Conservation (phyloP, 2,113 vertebrate species). For the Vidua chalybeata region DNA sequence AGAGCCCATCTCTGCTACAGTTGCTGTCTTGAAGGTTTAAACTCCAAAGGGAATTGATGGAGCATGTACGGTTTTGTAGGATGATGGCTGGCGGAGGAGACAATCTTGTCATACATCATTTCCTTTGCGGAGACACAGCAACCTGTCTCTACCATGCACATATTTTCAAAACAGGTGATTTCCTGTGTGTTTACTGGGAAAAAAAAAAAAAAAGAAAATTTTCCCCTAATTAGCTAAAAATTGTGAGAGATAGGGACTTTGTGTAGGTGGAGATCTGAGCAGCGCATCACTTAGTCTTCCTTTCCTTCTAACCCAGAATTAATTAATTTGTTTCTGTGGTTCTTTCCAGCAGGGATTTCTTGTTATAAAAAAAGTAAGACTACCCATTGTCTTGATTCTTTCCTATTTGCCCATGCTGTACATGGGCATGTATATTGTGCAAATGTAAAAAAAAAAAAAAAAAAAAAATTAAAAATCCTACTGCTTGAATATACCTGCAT, state of each 20-base stretch:
- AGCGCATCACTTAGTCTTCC: neutral
- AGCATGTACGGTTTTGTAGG: neutral
- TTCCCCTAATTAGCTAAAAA: constrained; percentile 23
- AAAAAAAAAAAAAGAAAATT: neutral
- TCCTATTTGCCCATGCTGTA: neutral
- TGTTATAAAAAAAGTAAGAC: neutral
- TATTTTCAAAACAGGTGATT: neutral
- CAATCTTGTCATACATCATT: neutral
- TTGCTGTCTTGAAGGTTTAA: neutral
- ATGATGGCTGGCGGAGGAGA: neutral
- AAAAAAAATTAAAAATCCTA: neutral
- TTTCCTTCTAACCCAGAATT: neutral
- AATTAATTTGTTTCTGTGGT: neutral
- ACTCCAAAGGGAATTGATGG: neutral
- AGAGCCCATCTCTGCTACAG: rapidly evolving
- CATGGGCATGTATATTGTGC: neutral
- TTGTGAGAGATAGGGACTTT: neutral
- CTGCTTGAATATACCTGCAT: neutral
- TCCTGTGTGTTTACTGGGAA: neutral
- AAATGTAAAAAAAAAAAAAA: neutral
- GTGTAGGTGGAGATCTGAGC: neutral
- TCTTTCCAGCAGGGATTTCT: neutral
- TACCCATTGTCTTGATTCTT: neutral
- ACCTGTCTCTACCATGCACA: neutral
- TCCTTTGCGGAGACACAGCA: neutral